Base-by-base conservation (phyloP, 1,140 invertebrate genomes). In the Drosophila pallidifrons region DNA sequence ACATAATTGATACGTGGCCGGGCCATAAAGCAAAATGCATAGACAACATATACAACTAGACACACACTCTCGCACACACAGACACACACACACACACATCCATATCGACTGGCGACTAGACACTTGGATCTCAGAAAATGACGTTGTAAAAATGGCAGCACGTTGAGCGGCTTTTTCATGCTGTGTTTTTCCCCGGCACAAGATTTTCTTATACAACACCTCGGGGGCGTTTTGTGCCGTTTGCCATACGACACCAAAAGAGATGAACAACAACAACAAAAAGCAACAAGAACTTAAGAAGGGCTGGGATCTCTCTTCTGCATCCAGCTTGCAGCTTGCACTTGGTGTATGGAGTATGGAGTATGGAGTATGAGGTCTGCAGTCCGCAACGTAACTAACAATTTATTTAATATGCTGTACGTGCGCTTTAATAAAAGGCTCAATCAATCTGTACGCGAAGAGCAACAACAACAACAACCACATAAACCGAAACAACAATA, bases 381-480 rank as follows among this genome's bases (percentile, higher is more conserved):
- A 28, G 46, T 67, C 76, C 60, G 73, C 66, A 83, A 88, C 88
- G 89, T 91, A 91, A 89, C 88, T 91, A 91, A 91, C 85, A 91
- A 91, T 91, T 91, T 91, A 91, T 91, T 91, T 91, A 91, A 91
- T 91, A 88, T 74, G 88, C 71, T 88, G 75, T 91, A 91, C 89
- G 88, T 91, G 88, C 81, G 85, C 89, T 90, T 91, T 91, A 88
- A 88, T 88, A 88, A 88, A 88, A 88, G 85, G 85, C 80, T 89
- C 81, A 88, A 88, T 88, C 85, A 89, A 88, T 88, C 85, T 81
- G 81, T 46, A 75, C 46, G 71, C 81, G 30, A 63, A 28, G 13
- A 49, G 11, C 59, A 51, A 71, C 80, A 71, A 57, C 80, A 71
- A 57, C 49, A 80, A 46, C 20, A 25, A 25, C 20, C 20, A 25